Evolutionary conservation across 2,113 vertebrate genomes (phyloP).

Genomic region (Oreocharis arfaki): DNA sequence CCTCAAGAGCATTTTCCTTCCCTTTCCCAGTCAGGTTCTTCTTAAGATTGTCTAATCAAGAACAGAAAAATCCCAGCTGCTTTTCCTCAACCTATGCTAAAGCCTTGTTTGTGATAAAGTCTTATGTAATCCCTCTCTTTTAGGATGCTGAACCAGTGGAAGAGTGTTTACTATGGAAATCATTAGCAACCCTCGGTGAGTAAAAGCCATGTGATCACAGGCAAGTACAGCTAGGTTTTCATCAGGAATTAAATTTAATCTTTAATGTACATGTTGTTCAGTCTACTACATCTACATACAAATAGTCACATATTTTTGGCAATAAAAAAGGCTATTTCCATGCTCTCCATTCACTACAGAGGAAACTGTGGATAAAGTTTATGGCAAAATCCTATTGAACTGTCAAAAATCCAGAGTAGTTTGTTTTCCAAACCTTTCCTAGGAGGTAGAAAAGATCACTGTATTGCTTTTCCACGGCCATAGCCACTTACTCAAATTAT

Average conservation of each 20-base stretch:
- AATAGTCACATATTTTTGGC: not conserved
- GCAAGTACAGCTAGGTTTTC: not conserved
- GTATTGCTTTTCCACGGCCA: not conserved
- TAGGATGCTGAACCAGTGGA: accelerated
- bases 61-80: not conserved
- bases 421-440: not conserved
- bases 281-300: not conserved
- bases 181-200: not conserved
- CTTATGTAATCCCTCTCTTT: not conserved
- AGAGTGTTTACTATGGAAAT: not conserved
- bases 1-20: not conserved
- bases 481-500: not conserved
- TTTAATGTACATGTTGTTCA: not conserved
- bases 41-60: not conserved
- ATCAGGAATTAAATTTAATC: not conserved
- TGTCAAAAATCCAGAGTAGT: not conserved
- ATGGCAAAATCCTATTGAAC: not conserved
- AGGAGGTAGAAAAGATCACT: not conserved
- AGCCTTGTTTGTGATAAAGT: not conserved
- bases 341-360: not conserved
- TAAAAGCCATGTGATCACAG: not conserved
- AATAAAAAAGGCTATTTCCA: not conserved
- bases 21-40: not conserved
- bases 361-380: not conserved
- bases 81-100: not conserved